phyloP scores from a whole-genome alignment of 2,113 vertebrate species.

The Channa argus region DNA sequence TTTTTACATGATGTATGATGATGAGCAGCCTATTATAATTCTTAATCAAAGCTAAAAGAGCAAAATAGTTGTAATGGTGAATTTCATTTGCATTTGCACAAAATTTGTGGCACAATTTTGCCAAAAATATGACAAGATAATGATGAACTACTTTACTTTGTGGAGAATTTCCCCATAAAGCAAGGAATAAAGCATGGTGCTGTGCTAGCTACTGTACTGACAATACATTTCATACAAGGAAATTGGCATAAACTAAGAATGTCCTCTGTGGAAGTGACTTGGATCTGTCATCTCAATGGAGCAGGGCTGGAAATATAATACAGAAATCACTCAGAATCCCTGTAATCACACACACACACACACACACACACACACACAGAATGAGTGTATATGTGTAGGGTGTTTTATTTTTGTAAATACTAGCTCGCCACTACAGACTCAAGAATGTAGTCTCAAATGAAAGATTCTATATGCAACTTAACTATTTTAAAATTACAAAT shows the following conservation, averaged over 20 bases:
- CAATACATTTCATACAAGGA: constrained; percentile 45
- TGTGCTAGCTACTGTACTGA: constrained; percentile 45
- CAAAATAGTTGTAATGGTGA: not conserved
- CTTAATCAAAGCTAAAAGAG: constrained; percentile 2
- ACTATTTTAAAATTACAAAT: too few relatives aligned
- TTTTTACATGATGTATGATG: not conserved
- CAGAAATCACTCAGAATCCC: constrained; percentile 63
- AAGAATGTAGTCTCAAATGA: too few relatives aligned
- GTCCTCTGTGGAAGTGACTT: constrained; percentile 57
- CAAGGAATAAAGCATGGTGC: constrained; percentile 17
- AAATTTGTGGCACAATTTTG: constrained; percentile 11
- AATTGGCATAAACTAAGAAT: constrained; percentile 60
- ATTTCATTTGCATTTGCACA: constrained; percentile 18
- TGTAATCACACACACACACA: constrained; percentile 53
- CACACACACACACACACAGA: not conserved
- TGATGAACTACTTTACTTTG: constrained; percentile 34
- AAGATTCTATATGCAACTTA: too few relatives aligned
- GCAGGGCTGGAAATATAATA: constrained; percentile 49
- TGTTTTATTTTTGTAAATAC: not conserved
- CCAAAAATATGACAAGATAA: constrained; percentile 24
- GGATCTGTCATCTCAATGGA: constrained; percentile 60
- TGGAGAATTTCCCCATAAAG: constrained; percentile 39
- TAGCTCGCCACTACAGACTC: too few relatives aligned
- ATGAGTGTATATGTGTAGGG: not conserved
- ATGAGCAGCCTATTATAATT: constrained; percentile 6